A percentile compares a stretch with the other conserved stretches of the same genome.
Evolutionary conservation across 2,797 vertebrate genomes (phyloP).

Genomic region (Notolepis coatsorum): DNA sequence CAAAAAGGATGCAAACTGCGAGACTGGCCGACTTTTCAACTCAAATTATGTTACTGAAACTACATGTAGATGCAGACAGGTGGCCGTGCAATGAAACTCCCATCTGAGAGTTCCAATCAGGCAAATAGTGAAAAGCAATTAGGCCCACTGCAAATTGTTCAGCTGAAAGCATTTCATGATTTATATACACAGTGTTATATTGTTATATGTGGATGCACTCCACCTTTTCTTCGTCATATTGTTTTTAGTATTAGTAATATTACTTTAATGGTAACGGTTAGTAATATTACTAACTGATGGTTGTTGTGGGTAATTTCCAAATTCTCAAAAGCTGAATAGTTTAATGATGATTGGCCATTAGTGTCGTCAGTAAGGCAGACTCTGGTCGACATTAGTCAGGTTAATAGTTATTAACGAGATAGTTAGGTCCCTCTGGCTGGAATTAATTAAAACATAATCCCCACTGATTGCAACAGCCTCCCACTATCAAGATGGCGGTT

Average conservation of each 20-base stretch:
- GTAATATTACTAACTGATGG: slow-evolving; percentile 1
- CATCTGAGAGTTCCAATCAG: slow-evolving; percentile 20
- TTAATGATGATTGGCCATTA: slow-evolving; percentile 40
- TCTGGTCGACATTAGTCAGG: slow-evolving; percentile 51
- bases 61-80: not conserved
- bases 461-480: slow-evolving; percentile 56
- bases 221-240: slow-evolving; percentile 13
- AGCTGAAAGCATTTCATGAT: slow-evolving; percentile 22
- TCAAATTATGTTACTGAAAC: not conserved
- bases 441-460: slow-evolving; percentile 65
- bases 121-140: slow-evolving; percentile 32
- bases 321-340: slow-evolving; percentile 36
- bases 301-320: slow-evolving; percentile 16
- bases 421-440: slow-evolving; percentile 19
- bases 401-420: slow-evolving; percentile 56
- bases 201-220: not conserved
- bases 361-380: slow-evolving; percentile 20
- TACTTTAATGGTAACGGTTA: slow-evolving; percentile 23
- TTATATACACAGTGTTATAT: not conserved
- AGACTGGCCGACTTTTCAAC: slow-evolving; percentile 24
- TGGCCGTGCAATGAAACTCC: slow-evolving; percentile 28
- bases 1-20: slow-evolving; percentile 52
- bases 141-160: slow-evolving; percentile 12
- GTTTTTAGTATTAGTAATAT: no score
- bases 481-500: slow-evolving; percentile 48